A percentile compares a stretch with the other conserved stretches of the same genome.
These are phyloP conservation scores for Drosophila pseudoobscura DNA, from an alignment of 1,140 invertebrate genomes.

Conservation along the genomic window DNA sequence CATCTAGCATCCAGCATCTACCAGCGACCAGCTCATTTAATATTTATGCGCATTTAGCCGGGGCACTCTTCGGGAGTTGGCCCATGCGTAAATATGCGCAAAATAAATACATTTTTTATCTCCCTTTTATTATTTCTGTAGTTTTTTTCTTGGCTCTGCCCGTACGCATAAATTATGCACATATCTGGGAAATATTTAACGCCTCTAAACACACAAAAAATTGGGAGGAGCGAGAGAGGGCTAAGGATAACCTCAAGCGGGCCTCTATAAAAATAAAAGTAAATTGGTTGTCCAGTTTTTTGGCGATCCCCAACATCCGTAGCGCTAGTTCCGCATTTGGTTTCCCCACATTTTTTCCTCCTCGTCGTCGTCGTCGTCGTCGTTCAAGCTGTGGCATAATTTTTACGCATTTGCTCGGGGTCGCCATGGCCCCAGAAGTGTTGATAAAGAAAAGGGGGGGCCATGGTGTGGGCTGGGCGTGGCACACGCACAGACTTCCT, in stretches of 20 bases:
- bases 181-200: slow-evolving; percentile 58
- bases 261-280: slow-evolving; percentile 58
- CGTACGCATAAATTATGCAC: slow-evolving; percentile 57
- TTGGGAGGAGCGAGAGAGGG: too few relatives aligned
- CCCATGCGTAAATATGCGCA: slow-evolving; percentile 58
- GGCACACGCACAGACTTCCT: slow-evolving; percentile 43
- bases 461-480: slow-evolving; percentile 19
- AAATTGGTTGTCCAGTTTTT: slow-evolving; percentile 52
- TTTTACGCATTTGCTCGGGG: slow-evolving; percentile 58
- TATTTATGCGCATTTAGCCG: slow-evolving; percentile 66
- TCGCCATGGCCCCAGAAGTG: slow-evolving; percentile 22
- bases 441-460: slow-evolving; percentile 15
- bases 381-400: slow-evolving; percentile 68
- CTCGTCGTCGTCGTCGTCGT: background rate
- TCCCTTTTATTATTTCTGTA: slow-evolving; percentile 36
- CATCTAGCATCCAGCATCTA: slow-evolving; percentile 6
- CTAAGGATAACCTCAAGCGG: slow-evolving; percentile 42
- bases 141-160: slow-evolving; percentile 27
- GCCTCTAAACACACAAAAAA: slow-evolving; percentile 31
- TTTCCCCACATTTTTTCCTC: slow-evolving; percentile 17
- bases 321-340: slow-evolving; percentile 30
- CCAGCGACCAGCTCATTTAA: slow-evolving; percentile 53
- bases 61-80: slow-evolving; percentile 36
- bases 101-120: slow-evolving; percentile 61
- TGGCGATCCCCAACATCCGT: slow-evolving; percentile 15